Percentiles rank a stretch among this genome's conserved stretches.
Evolutionary conservation across 2,888 invertebrate genomes (phyloP).

Genomic region (Mimachlamys varia): DNA sequence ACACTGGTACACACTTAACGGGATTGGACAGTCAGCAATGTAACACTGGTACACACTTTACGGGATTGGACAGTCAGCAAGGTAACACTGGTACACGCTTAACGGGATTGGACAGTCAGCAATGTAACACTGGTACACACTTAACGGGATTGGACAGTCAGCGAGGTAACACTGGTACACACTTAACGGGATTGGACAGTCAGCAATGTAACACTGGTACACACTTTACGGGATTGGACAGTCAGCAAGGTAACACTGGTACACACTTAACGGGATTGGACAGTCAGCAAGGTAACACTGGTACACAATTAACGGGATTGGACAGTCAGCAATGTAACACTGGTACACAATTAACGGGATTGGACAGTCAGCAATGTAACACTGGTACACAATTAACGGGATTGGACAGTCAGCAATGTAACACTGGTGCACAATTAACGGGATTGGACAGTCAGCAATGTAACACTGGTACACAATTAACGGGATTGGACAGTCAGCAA

Average conservation of each 20-base stretch:
- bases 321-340: neutral
- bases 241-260: neutral
- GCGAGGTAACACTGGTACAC: neutral
- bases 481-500: neutral
- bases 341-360: conserved; percentile 11
- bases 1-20: conserved; percentile 9
- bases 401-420: neutral
- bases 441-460: neutral
- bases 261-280: conserved; percentile 28
- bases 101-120: neutral
- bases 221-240: conserved; percentile 9
- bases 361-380: neutral
- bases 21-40: neutral
- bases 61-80: neutral
- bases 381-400: conserved; percentile 11
- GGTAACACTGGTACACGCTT: neutral
- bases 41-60: neutral
- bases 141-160: neutral
- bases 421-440: neutral
- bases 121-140: neutral
- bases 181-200: neutral
- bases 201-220: neutral
- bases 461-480: neutral
- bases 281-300: neutral
- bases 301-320: conserved; percentile 18